A percentile compares a stretch with the other conserved stretches of the same genome.
phyloP scores from a whole-genome alignment of 2,113 vertebrate genomes.

The Geococcyx californianus region DNA sequence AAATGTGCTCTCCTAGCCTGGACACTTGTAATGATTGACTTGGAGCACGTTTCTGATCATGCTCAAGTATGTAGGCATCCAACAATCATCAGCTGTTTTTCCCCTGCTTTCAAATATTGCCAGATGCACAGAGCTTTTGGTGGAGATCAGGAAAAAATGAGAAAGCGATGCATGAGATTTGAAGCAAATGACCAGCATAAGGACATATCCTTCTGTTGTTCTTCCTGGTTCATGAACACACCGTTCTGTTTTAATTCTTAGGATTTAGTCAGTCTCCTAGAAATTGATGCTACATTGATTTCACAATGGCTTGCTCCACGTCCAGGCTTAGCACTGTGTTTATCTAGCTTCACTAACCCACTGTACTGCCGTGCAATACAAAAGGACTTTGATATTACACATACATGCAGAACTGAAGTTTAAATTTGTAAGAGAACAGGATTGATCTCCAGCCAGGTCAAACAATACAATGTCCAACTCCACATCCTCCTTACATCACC shows the following conservation, averaged over 20 bases:
- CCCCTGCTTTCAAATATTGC: neutral
- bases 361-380: neutral
- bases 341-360: neutral
- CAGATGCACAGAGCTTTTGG: neutral
- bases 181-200: neutral
- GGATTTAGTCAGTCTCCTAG: neutral
- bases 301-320: neutral
- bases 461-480: conserved; percentile 4
- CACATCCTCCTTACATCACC: neutral
- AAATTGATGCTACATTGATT: neutral
- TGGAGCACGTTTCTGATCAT: neutral
- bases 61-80: neutral
- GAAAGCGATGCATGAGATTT: neutral
- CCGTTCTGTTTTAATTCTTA: neutral
- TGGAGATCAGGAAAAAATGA: neutral
- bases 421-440: neutral
- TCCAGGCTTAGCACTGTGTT: neutral
- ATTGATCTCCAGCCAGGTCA: conserved; percentile 38
- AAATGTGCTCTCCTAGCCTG: neutral
- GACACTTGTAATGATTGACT: neutral
- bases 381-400: conserved; percentile 32
- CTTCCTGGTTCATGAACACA: neutral
- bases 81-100: fast-evolving
- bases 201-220: neutral
- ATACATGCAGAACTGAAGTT: neutral